Base-by-base conservation (phyloP, 2,113 vertebrate genomes). In the Upupa epops region DNA sequence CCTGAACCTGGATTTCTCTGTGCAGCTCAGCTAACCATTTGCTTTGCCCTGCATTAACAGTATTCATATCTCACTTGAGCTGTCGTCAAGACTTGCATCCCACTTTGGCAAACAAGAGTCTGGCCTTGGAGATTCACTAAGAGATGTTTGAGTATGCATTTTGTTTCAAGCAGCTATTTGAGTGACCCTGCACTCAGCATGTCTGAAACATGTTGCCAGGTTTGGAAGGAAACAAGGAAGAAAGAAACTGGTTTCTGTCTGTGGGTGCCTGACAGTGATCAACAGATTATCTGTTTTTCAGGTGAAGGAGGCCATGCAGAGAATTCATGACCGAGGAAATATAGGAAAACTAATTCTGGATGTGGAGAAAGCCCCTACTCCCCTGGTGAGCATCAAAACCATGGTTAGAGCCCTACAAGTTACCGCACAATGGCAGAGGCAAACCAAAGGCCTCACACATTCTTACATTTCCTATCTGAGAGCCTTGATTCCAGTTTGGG, bases 231-330 rank as follows among this genome's bases (percentile, higher is more conserved):
- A 58, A 25, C 32, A 55, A 32, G 77, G 63, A 61, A 60, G 42
- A 74, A 61, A 58, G 28, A 32, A 55, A 32, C 65, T 79, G 25
- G 13, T 21, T 40, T 65, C 60, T 85, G 9, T n/a, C 19, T 11
- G 15, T 13, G 26, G 49, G 52, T 65, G 17, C 46, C 49, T 60
- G 49, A 29, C 77, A 66, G 37, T 52, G 34, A 51, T 3, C 56
- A 55, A 3, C 4, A 26, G 20, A 51, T 86, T 75, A 13, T 82
- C 31, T 89, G 13, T 92, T 61, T 94, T 88, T 34, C 96, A 99
- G 99, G 99, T 99, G 58, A 99, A 99, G 95, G 99, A 99, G 81
- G 99, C 99, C 79, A 99, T 99, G 99, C 99, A 99, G 97, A 98
- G 99, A 97, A 99, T 99, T 96, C 99, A 99, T 13, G 99, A 99